A percentile compares a stretch with the other conserved stretches of the same genome.
phyloP scores from a whole-genome alignment of 2,888 invertebrate species.

The Pandemis cinnamomeana region DNA sequence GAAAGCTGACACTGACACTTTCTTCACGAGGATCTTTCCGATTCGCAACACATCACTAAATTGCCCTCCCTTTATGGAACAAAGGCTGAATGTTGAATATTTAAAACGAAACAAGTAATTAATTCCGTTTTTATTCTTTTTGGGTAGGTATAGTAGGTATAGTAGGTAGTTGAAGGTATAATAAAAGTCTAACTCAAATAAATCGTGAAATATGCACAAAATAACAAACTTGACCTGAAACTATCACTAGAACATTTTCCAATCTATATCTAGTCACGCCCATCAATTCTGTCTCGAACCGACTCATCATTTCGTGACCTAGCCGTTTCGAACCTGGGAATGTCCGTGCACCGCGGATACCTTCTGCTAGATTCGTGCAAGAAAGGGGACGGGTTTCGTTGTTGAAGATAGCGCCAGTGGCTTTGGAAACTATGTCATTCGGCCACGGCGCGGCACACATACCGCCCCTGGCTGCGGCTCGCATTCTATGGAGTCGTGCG shows the following conservation, averaged over 20 bases:
- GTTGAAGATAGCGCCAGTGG: constrained; percentile 61
- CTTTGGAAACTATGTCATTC: constrained; percentile 76
- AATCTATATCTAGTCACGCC: constrained; percentile 30
- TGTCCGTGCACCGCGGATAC: constrained; percentile 28
- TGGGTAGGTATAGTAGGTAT: too few relatives aligned
- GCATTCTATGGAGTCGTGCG: constrained; percentile 61
- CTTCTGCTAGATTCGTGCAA: constrained; percentile 39
- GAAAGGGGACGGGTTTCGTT: constrained; percentile 67
- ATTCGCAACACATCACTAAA: constrained; percentile 66
- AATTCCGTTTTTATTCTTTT: too few relatives aligned
- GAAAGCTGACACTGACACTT: constrained; percentile 77
- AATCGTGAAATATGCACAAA: not conserved
- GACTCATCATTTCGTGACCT: constrained; percentile 36
- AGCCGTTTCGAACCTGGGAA: constrained; percentile 25
- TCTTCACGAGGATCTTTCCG: constrained; percentile 74
- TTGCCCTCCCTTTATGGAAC: constrained; percentile 53
- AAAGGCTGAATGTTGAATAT: constrained; percentile 47
- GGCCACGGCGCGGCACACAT: constrained; percentile 80
- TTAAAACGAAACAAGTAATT: not conserved
- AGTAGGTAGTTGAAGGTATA: too few relatives aligned
- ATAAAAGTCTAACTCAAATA: not conserved
- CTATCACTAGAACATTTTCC: not conserved
- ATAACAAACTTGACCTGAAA: not conserved
- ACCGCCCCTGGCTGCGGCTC: constrained; percentile 59
- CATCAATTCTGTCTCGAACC: constrained; percentile 19